Evolutionary conservation across 1,140 invertebrate genomes (phyloP).

Genomic region (Kradibia gibbosae): DNA sequence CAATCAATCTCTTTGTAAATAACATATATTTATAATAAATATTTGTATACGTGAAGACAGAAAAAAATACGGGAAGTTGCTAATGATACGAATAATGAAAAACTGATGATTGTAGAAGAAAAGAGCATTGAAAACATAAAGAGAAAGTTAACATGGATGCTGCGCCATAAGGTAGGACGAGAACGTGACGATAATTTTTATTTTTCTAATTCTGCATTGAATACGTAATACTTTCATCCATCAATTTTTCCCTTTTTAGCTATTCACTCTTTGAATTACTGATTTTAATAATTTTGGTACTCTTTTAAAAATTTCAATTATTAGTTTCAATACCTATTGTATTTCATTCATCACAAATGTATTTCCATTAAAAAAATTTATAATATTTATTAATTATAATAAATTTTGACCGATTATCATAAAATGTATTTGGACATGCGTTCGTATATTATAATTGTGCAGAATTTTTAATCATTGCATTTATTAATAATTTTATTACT

Average conservation of each 20-base stretch:
- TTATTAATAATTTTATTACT: too few species aligned
- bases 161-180: slow-evolving; percentile 56
- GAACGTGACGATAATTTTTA: slow-evolving; percentile 62
- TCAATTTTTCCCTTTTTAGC: not conserved
- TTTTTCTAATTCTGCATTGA: slow-evolving; percentile 62
- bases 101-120: not conserved
- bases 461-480: too few species aligned
- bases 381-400: too few species aligned
- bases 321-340: too few species aligned
- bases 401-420: too few species aligned
- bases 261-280: not conserved
- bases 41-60: too few species aligned
- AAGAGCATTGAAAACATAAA: slow-evolving; percentile 4
- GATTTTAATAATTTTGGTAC: slow-evolving; percentile 3
- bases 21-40: too few species aligned
- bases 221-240: not conserved
- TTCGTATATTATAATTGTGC: too few species aligned
- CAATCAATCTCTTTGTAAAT: too few species aligned
- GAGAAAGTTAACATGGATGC: slow-evolving; percentile 10
- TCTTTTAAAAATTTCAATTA: not conserved
- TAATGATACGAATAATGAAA: not conserved
- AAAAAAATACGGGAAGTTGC: not conserved
- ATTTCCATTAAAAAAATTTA: too few species aligned
- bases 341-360: too few species aligned
- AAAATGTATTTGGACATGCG: too few species aligned